Evolutionary conservation across 2,113 vertebrate genomes (phyloP).

Genomic region (Pachyramphus minor): DNA sequence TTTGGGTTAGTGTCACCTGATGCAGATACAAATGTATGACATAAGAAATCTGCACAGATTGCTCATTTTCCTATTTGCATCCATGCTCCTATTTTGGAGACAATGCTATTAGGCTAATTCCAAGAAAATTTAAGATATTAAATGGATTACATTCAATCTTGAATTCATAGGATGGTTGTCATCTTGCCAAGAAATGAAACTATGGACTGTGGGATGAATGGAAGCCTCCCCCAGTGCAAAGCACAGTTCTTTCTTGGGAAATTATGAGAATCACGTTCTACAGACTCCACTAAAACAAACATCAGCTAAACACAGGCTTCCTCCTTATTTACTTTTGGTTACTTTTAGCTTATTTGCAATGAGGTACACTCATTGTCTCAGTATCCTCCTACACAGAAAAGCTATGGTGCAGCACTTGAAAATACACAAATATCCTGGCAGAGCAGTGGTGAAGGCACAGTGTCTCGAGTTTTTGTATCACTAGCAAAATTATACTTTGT

Average conservation of each 20-base stretch:
- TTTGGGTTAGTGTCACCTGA: background rate
- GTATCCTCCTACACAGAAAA: background rate
- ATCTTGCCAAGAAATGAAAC: background rate
- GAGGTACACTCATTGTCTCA: background rate
- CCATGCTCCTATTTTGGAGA: background rate
- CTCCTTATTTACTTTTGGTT: background rate
- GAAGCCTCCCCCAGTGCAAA: background rate
- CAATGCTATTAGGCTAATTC: background rate
- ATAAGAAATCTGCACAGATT: background rate
- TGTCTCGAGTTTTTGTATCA: background rate
- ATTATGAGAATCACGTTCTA: background rate
- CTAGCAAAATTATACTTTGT: background rate
- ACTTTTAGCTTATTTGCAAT: too few relatives aligned
- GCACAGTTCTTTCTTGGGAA: background rate
- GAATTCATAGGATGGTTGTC: background rate
- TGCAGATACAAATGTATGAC: background rate
- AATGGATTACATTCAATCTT: background rate
- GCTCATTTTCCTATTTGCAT: background rate
- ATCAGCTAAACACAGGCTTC: background rate
- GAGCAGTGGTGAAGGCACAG: background rate
- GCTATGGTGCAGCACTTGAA: background rate
- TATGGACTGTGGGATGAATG: background rate
- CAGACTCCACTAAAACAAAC: background rate
- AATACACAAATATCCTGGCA: background rate
- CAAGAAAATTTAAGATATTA: background rate